Conservation (phyloP, 1,140 invertebrate species). For the Plodia interpunctella region DNA sequence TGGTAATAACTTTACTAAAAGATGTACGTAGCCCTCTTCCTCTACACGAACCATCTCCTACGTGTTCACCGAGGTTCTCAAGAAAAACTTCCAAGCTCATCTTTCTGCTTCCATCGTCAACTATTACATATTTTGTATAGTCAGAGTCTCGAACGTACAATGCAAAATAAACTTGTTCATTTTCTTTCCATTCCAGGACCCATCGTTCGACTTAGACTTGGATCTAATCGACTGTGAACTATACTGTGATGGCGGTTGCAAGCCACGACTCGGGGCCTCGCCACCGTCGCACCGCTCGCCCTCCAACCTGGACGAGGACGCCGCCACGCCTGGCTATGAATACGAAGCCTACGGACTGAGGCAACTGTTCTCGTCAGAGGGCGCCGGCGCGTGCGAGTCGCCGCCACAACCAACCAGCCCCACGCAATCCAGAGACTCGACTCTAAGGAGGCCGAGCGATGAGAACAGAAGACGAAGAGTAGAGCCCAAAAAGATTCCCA, state of each 20-base stretch:
- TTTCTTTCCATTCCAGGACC: slow-evolving; percentile 39
- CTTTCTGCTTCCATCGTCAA: no score
- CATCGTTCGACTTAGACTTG: slow-evolving; percentile 56
- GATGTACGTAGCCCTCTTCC: no score
- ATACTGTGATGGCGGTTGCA: slow-evolving; percentile 61
- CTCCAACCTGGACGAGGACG: slow-evolving; percentile 45
- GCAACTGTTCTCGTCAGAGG: slow-evolving; percentile 48
- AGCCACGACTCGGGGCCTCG: slow-evolving; percentile 54
- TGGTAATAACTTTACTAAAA: no score
- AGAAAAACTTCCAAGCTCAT: no score
- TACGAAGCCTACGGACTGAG: slow-evolving; percentile 42
- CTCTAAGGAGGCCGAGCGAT: slow-evolving; percentile 49
- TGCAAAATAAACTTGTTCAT: no score
- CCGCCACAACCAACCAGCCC: slow-evolving; percentile 87
- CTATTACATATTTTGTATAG: no score
- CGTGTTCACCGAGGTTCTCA: no score
- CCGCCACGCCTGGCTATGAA: slow-evolving; percentile 26
- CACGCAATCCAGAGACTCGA: slow-evolving; percentile 75
- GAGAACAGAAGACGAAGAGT: slow-evolving; percentile 49
- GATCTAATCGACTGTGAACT: slow-evolving; percentile 65
- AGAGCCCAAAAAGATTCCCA: slow-evolving; percentile 56
- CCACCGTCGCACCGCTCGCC: slow-evolving; percentile 44
- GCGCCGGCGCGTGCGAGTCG: slow-evolving; percentile 76
- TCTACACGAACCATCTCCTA: no score
- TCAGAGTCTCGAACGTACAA: no score